Evolutionary conservation across 2,797 vertebrate species (phyloP).

Genomic region (Anolis apletophallus): DNA sequence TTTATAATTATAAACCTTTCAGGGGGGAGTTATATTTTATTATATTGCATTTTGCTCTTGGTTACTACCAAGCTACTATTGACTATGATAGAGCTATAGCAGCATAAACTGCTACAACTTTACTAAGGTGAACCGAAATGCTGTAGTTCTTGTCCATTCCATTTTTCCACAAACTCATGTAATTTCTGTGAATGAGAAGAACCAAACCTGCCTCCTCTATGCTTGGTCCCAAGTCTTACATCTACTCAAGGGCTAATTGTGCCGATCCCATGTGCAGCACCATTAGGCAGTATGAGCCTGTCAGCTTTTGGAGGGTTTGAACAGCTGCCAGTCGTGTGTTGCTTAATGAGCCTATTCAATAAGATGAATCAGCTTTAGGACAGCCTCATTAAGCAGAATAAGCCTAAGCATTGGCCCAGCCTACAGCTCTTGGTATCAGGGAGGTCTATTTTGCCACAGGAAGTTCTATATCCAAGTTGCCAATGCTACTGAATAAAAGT

Average conservation of each 20-base stretch:
- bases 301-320: slow-evolving; percentile 21
- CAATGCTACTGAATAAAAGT: neutral
- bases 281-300: slow-evolving; percentile 28
- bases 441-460: neutral
- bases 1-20: neutral
- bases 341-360: slow-evolving; percentile 44
- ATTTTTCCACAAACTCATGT: neutral
- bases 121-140: neutral
- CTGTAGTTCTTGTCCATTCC: neutral
- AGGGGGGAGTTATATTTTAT: neutral
- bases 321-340: slow-evolving; percentile 41
- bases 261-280: slow-evolving; percentile 1
- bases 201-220: neutral
- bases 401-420: neutral
- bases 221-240: neutral
- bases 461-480: neutral
- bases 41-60: neutral
- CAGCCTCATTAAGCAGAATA: slow-evolving; percentile 39
- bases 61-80: neutral
- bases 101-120: neutral
- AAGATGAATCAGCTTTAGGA: slow-evolving; percentile 39
- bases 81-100: neutral
- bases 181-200: neutral
- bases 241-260: neutral
- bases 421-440: neutral